Evolutionary conservation across 2,888 invertebrate genomes (phyloP), one percentile per base, ranked within the genome.

Genomic region (Drosophila neotestacea): DNA sequence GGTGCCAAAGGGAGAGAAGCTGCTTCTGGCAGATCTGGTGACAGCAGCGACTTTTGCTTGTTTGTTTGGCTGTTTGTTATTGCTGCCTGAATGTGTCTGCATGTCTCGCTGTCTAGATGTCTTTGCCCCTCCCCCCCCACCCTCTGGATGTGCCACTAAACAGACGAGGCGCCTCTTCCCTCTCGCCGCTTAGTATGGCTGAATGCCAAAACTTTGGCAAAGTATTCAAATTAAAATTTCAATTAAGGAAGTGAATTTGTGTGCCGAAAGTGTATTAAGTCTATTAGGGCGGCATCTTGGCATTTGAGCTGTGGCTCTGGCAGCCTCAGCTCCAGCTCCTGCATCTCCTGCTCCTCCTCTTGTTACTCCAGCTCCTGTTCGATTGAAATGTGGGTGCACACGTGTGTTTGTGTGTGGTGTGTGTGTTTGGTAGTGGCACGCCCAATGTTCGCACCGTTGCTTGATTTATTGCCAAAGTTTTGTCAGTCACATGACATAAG

Each of bases 171-270:
- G 30, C 16, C 54, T 30, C 42, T 34, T 41, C 34, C 51, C 22
- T 27, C 38, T 36, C 16, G 39, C 54, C 54, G 30, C 63, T 48
- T 39, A 56, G 50, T 16, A 56, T 79, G 82, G 83, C 83, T 83
- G 83, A 73, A 80, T 83, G 83, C 83, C 83, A 86, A 87, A 86
- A 87, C 86, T 88, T 88, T 87, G 73, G 75, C 77, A 88, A 87
- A 87, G 88, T 87, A 87, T 87, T 87, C 87, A 88, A 88, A 87
- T 87, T 88, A 87, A 87, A 87, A 88, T 87, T 87, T 88, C 88
- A 87, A 87, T 87, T 87, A 87, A 81, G 87, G 82, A 86, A 88
- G 88, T 87, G 86, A 85, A 87, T 86, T 87, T 86, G 85, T 85
- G 83, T 81, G 84, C 82, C 76, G 78, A 88, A 88, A 88, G 86